A percentile compares a stretch with the other conserved stretches of the same genome.
phyloP scores from a whole-genome alignment of 2,113 vertebrate genomes.

The Dascyllus trimaculatus region DNA sequence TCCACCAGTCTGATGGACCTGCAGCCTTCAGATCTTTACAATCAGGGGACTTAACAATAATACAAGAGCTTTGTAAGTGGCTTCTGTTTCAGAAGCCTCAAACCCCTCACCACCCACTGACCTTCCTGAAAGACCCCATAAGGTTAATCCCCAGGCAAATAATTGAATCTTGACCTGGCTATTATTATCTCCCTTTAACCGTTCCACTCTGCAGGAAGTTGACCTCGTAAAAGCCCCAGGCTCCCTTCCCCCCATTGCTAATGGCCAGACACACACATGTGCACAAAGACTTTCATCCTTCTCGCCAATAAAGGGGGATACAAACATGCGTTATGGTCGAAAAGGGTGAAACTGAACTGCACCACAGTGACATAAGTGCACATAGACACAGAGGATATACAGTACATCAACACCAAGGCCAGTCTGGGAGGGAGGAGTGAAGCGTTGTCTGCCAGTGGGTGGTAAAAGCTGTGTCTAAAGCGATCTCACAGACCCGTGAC shows the following conservation, averaged over 20 bases:
- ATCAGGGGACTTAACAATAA: conserved; percentile 41
- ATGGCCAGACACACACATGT: conserved; percentile 32
- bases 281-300: conserved; percentile 47
- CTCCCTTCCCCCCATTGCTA: conserved; percentile 13
- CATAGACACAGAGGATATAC: conserved; percentile 4
- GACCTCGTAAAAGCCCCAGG: conserved; percentile 70
- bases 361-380: conserved; percentile 37
- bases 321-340: conserved; percentile 27
- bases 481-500: conserved; percentile 68
- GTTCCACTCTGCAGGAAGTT: conserved; percentile 66
- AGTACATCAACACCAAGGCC: conserved; percentile 19
- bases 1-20: neutral
- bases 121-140: conserved; percentile 71
- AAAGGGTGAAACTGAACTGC: conserved; percentile 16
- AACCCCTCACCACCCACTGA: conserved; percentile 48
- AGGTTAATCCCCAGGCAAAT: conserved; percentile 81
- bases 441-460: conserved; percentile 51
- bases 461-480: conserved; percentile 70
- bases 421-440: conserved; percentile 32
- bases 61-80: conserved; percentile 57
- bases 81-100: conserved; percentile 69
- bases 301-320: neutral
- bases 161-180: conserved; percentile 79
- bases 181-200: conserved; percentile 71
- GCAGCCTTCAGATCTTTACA: conserved; percentile 46